phyloP scores from a whole-genome alignment of 2,797 vertebrate species.

The Rhinatrema bivittatum region DNA sequence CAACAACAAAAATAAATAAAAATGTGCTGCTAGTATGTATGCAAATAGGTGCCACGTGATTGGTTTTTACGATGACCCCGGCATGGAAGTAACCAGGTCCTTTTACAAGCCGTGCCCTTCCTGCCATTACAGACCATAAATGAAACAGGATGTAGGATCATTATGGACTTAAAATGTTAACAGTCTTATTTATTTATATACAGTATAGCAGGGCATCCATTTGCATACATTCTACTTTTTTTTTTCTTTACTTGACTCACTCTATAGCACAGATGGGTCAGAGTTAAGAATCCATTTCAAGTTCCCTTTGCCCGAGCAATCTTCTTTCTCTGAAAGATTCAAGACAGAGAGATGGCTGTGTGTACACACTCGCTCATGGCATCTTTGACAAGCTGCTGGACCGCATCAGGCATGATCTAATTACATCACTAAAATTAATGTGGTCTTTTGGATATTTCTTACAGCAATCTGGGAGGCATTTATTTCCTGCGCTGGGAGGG shows the following conservation, averaged over 20 bases:
- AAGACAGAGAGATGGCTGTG: conserved; percentile 10
- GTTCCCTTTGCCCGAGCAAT: background rate
- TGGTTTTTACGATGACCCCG: conserved; percentile 2
- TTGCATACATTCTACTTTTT: too few species aligned
- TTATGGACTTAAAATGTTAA: background rate
- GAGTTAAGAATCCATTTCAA: background rate
- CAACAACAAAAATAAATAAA: too few species aligned
- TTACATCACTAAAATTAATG: conserved; percentile 34
- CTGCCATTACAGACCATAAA: background rate
- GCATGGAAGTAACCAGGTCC: too few species aligned
- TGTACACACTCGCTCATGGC: conserved; percentile 11
- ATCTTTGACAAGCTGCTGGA: conserved; percentile 33
- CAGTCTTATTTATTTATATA: background rate
- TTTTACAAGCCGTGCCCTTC: background rate
- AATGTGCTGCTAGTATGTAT: background rate
- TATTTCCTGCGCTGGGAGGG: conserved; percentile 13
- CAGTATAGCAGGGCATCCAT: background rate
- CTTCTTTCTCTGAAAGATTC: conserved; percentile 9
- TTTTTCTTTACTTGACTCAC: background rate
- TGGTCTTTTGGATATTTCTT: conserved; percentile 27
- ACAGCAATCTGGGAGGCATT: conserved; percentile 25
- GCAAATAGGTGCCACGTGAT: background rate
- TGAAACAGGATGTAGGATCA: background rate
- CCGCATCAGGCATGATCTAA: conserved; percentile 30
- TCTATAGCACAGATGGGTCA: background rate